Evolutionary conservation across 92 coral and sea anemone genomes (phyloP), one percentile per base, ranked within the genome.

Genomic region (Porites rus): DNA sequence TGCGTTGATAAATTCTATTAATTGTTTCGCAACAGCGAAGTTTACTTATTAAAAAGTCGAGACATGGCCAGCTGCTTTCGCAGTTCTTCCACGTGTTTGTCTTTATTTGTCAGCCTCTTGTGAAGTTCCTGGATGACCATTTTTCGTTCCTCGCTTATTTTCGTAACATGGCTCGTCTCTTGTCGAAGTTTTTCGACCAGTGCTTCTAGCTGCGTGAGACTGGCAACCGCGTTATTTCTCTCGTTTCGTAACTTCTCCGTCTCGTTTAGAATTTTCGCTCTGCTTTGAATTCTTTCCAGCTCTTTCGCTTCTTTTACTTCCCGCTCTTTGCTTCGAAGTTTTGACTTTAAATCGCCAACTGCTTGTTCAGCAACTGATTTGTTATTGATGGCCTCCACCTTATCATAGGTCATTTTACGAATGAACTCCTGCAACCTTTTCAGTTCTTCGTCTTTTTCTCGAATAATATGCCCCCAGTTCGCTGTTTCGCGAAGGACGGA

Each of bases 171-270:
- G 53, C 86, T 73, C 16, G 87, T 72, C 59, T 94, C 92, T 50
- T 80, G 87, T 68, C 87, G 76, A 31, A 92, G 85, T 43, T 92
- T 88, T 69, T 90, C 92, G 2, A 89, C 85, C 12, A 89, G 56
- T 20, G 75, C 90, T 43, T 92, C 97, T 11, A 91, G 89, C 16
- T 75, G 96, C 10, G 83, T 84, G 2, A 95, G 87, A 46, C 91
- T 90, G 18, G 91, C 97, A 0, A 91, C 87, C 0, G 98, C 92
- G 16, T 77, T 91, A 73, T 92, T 92, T 4, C 96, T 79, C 82
- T 97, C 99, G 63, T 79, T 90, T 19, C 99, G 95, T 50, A 95
- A 74, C 31, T 88, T 88, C 61, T 95, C 98, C 25, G 99, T 97
- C 88, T 95, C 99, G 63, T 89, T 77, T 59, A 96, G 93, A 70